A percentile compares a stretch with the other conserved stretches of the same genome.
These are phyloP conservation scores for Drosophila murphyi DNA, from an alignment of 1,140 invertebrate species.

Conservation along the genomic window DNA sequence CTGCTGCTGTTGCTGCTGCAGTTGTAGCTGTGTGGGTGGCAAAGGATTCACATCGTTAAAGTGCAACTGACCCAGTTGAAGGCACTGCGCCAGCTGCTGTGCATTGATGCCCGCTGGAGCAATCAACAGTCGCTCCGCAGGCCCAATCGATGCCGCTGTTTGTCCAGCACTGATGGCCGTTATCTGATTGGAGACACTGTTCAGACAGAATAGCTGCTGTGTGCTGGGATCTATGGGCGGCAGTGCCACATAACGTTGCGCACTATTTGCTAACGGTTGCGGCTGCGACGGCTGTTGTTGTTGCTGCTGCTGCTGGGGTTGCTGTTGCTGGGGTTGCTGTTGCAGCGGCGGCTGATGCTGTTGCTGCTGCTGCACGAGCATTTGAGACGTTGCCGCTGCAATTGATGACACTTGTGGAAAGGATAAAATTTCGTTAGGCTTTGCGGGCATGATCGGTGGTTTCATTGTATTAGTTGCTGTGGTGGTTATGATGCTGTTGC, in stretches of 20 bases:
- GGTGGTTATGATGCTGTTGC: conserved; percentile 28
- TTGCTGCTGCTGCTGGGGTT: conserved; percentile 30
- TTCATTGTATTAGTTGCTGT: conserved; percentile 58
- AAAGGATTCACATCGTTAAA: conserved; percentile 82
- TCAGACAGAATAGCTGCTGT: conserved; percentile 82
- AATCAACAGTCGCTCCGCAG: conserved; percentile 79
- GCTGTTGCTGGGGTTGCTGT: conserved; percentile 2
- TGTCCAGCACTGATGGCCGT: conserved; percentile 81
- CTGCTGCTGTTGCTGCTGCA: conserved; percentile 48
- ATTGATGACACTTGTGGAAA: conserved; percentile 56
- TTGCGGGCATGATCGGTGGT: conserved; percentile 56
- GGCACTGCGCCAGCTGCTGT: conserved; percentile 81
- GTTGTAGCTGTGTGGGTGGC: conserved; percentile 40
- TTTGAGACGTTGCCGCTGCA: conserved; percentile 8
- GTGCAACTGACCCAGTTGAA: conserved; percentile 81
- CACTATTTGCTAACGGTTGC: conserved; percentile 35
- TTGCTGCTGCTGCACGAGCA: conserved; percentile 22
- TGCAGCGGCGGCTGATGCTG: conserved; percentile 42
- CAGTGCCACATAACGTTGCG: conserved; percentile 76
- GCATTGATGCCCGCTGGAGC: conserved; percentile 83
- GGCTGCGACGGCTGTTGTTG: conserved; percentile 28
- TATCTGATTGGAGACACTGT: conserved; percentile 82
- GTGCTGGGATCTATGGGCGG: conserved; percentile 80
- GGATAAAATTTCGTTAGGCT: conserved; percentile 46
- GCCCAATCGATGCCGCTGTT: conserved; percentile 79